phyloP scores from a whole-genome alignment of 2,113 vertebrate species.

The Coregonus clupeaformis region DNA sequence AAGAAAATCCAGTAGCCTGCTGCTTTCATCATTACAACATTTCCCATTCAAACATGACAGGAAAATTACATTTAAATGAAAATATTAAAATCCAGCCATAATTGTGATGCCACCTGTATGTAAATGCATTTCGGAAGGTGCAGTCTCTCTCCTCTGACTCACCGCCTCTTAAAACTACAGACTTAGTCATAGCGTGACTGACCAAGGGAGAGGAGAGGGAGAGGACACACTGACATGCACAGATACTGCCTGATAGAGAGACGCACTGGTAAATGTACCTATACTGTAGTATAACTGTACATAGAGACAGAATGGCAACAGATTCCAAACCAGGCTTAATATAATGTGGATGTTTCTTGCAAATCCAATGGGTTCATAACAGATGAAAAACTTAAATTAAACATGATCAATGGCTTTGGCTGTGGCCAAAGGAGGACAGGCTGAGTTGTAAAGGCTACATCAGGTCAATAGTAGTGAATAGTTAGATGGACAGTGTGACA shows the following conservation, averaged over 20 bases:
- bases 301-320: neutral
- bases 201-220: neutral
- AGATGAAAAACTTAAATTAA: too few relatives aligned
- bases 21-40: conserved; percentile 62
- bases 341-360: too few relatives aligned
- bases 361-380: too few relatives aligned
- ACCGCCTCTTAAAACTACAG: conserved; percentile 59
- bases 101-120: conserved; percentile 74
- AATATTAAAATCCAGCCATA: conserved; percentile 70
- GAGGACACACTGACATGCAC: neutral
- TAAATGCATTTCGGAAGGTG: conserved; percentile 65
- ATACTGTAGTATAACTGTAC: too few relatives aligned
- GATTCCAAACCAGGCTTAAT: too few relatives aligned
- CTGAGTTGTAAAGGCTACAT: too few relatives aligned
- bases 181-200: conserved; percentile 52
- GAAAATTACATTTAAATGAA: conserved; percentile 77
- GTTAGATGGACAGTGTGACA: too few relatives aligned
- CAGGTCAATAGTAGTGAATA: too few relatives aligned
- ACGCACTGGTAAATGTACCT: neutral
- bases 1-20: conserved; percentile 50
- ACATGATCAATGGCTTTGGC: too few relatives aligned
- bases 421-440: too few relatives aligned
- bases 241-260: neutral
- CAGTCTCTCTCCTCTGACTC: conserved; percentile 27
- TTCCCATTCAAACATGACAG: conserved; percentile 77